Conservation (phyloP, 1,140 invertebrate genomes). For the Magallana gigas region DNA sequence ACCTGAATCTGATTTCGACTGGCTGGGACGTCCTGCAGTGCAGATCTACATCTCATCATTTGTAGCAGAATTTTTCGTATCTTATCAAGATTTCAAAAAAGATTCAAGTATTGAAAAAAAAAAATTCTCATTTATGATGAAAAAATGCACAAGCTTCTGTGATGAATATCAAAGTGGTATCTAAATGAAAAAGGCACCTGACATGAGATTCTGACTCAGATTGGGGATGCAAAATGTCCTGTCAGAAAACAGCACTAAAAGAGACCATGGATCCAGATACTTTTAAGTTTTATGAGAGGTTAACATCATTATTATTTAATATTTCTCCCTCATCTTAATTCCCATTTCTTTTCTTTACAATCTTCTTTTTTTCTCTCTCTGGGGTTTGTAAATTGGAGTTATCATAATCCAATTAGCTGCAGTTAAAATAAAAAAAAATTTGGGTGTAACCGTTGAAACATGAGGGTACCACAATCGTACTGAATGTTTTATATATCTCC, state of each 20-base stretch:
- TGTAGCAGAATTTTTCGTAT: slow-evolving; percentile 3
- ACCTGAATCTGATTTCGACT: slow-evolving; percentile 21
- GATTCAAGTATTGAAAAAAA: slow-evolving; percentile 28
- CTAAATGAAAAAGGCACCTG: slow-evolving; percentile 11
- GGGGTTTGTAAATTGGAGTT: too few species aligned
- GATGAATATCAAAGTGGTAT: neutral
- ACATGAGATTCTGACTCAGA: neutral
- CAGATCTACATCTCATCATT: slow-evolving; percentile 33
- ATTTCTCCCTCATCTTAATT: neutral
- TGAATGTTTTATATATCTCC: too few species aligned
- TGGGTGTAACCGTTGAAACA: too few species aligned
- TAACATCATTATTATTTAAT: neutral
- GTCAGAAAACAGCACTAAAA: neutral
- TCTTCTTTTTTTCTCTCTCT: too few species aligned
- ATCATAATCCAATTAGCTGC: too few species aligned
- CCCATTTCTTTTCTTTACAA: neutral
- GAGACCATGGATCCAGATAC: neutral
- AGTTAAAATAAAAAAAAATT: too few species aligned
- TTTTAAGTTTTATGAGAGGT: neutral
- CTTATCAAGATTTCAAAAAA: slow-evolving; percentile 31
- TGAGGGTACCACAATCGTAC: too few species aligned
- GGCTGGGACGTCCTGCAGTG: slow-evolving; percentile 20
- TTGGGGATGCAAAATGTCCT: neutral
- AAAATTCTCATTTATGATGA: slow-evolving; percentile 9
- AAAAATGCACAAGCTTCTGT: slow-evolving; percentile 12